Conservation (phyloP, 1,140 invertebrate genomes). For the Lanistes nyassanus region DNA sequence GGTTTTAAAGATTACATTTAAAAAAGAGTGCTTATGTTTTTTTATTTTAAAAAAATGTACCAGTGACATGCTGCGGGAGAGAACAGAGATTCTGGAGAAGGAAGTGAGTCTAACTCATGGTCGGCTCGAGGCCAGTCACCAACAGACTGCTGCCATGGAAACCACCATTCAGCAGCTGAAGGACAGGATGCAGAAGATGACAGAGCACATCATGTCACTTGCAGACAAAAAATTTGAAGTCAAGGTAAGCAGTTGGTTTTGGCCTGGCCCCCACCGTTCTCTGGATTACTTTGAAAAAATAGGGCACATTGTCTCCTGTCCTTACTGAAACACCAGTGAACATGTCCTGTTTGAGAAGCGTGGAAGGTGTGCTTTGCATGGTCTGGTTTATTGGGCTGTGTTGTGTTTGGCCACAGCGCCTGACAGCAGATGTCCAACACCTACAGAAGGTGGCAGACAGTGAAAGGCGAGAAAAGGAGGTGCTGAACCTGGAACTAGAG, state of each 20-base stretch:
- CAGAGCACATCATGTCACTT: constrained; percentile 23
- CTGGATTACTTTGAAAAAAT: neutral
- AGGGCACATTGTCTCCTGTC: neutral
- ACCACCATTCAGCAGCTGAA: constrained; percentile 23
- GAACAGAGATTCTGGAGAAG: constrained; percentile 29
- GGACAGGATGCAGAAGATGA: constrained; percentile 26
- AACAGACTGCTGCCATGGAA: constrained; percentile 22
- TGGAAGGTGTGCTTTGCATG: too few relatives aligned
- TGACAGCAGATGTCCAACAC: constrained; percentile 20
- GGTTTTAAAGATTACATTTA: too few relatives aligned
- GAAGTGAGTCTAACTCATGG: constrained; percentile 15
- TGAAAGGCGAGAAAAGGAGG: constrained; percentile 25
- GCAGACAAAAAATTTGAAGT: constrained; percentile 34
- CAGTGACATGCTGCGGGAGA: constrained; percentile 30
- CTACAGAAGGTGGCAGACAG: constrained; percentile 12
- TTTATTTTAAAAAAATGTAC: neutral
- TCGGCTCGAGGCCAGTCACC: constrained; percentile 20
- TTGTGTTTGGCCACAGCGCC: constrained; percentile 1
- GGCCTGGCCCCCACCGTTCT: neutral
- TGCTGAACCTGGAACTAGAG: constrained; percentile 33
- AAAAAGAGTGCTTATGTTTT: neutral
- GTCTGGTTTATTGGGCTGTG: too few relatives aligned
- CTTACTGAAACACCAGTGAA: constrained; percentile 1
- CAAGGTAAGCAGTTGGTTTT: constrained; percentile 25
- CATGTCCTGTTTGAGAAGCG: too few relatives aligned